These are phyloP conservation scores for Hippopotamus amphibius DNA, from an alignment of 2,113 vertebrate species.

Conservation along the genomic window DNA sequence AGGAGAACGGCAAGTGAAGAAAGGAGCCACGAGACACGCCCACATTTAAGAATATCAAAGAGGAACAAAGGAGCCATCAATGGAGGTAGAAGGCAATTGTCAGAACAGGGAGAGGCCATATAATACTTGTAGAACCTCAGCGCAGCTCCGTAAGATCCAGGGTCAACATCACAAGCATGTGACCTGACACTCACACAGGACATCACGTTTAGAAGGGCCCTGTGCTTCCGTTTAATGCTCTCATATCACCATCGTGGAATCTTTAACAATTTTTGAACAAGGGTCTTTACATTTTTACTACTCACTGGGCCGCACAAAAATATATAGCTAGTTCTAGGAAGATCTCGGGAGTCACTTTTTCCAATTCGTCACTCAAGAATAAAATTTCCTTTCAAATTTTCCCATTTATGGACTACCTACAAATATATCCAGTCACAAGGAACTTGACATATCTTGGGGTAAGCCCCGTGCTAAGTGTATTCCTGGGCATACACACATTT, in stretches of 20 bases:
- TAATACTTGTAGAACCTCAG: background rate
- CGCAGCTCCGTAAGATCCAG: too few species aligned
- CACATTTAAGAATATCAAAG: background rate
- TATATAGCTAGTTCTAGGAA: background rate
- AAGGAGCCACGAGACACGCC: background rate
- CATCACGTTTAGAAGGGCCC: background rate
- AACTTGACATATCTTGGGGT: background rate
- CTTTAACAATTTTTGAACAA: background rate
- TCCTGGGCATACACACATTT: background rate
- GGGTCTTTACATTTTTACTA: background rate
- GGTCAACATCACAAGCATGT: fast-evolving
- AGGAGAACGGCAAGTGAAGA: background rate
- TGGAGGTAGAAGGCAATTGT: background rate
- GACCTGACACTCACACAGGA: background rate
- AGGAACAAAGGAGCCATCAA: background rate
- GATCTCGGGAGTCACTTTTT: background rate
- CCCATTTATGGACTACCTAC: background rate
- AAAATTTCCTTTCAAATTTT: background rate
- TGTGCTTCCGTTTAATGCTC: background rate
- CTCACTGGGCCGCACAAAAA: background rate
- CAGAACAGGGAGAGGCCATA: background rate
- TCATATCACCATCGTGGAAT: background rate
- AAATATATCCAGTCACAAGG: background rate
- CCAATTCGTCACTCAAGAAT: background rate
- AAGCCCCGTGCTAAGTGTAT: background rate